phyloP scores from a whole-genome alignment of 2,797 vertebrate species.

The Aeoliscus strigatus region DNA sequence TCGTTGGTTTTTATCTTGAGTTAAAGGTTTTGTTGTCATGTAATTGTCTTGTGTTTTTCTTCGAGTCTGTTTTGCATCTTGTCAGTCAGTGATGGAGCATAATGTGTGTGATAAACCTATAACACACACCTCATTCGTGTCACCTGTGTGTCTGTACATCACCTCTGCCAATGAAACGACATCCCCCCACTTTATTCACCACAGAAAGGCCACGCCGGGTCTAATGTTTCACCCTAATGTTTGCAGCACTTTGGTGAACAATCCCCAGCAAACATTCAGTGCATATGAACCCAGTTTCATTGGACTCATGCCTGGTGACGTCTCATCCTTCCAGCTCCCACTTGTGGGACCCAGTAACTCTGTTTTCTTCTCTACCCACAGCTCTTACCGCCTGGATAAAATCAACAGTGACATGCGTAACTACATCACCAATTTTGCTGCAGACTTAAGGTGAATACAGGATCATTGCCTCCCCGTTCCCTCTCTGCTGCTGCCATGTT shows the following conservation, averaged over 20 bases:
- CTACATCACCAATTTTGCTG: constrained; percentile 84
- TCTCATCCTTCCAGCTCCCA: constrained; percentile 50
- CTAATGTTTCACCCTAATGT: constrained; percentile 59
- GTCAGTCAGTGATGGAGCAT: constrained; percentile 6
- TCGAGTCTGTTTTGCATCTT: constrained; percentile 9
- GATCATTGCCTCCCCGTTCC: constrained; percentile 34
- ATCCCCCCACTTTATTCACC: constrained; percentile 24
- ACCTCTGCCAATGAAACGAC: constrained; percentile 16
- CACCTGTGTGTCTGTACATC: constrained; percentile 15
- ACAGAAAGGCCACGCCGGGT: constrained; percentile 27
- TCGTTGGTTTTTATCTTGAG: no score
- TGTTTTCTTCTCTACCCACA: constrained; percentile 75
- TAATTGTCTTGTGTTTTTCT: constrained; percentile 27
- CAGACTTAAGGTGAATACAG: constrained; percentile 81
- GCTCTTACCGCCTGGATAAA: constrained; percentile 82
- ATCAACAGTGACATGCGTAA: constrained; percentile 82
- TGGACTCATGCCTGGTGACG: constrained; percentile 28
- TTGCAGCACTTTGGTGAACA: constrained; percentile 60
- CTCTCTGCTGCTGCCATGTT: constrained; percentile 49
- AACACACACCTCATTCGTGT: constrained; percentile 21
- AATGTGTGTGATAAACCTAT: constrained; percentile 8
- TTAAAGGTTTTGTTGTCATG: no score
- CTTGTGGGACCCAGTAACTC: constrained; percentile 63
- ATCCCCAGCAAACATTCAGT: constrained; percentile 60
- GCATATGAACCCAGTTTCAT: constrained; percentile 29